Percentiles rank a stretch among this genome's conserved stretches.
phyloP scores from a whole-genome alignment of 2,888 invertebrate genomes.

The Cordylochernes scorpioides region DNA sequence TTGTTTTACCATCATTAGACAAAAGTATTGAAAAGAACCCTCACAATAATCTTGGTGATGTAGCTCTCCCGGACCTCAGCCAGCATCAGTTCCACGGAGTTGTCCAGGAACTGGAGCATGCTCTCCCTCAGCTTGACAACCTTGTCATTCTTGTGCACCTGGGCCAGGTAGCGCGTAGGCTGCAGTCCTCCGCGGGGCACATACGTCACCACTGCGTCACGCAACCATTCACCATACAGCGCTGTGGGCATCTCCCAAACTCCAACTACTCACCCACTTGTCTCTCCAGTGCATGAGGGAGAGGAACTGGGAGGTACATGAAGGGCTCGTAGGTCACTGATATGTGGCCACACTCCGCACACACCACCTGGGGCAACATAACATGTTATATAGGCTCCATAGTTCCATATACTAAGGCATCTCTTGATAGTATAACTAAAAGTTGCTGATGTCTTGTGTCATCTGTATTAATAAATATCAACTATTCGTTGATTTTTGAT shows the following conservation, averaged over 20 bases:
- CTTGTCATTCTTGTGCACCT: constrained; percentile 30
- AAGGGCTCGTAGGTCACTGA: constrained; percentile 38
- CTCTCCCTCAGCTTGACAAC: constrained; percentile 29
- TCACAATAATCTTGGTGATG: constrained; percentile 31
- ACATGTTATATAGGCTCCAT: too few species aligned
- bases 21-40: constrained; percentile 6
- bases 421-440: too few species aligned
- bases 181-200: constrained; percentile 19
- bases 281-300: constrained; percentile 34
- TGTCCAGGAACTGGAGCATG: constrained; percentile 19
- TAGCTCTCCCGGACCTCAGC: constrained; percentile 34
- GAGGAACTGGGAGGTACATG: constrained; percentile 37
- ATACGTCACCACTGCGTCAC: constrained; percentile 7
- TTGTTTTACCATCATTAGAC: neutral
- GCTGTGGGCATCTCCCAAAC: neutral
- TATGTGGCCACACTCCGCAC: constrained; percentile 31
- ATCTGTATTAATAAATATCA: too few species aligned
- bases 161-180: constrained; percentile 27
- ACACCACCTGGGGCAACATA: constrained; percentile 32
- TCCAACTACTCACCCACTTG: constrained; percentile 29
- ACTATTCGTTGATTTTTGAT: too few species aligned
- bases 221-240: neutral
- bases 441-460: too few species aligned
- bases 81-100: constrained; percentile 24
- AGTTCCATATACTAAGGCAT: too few species aligned